These are phyloP conservation scores for Crypturellus undulatus DNA, from an alignment of 2,113 vertebrate species.

Conservation along the genomic window DNA sequence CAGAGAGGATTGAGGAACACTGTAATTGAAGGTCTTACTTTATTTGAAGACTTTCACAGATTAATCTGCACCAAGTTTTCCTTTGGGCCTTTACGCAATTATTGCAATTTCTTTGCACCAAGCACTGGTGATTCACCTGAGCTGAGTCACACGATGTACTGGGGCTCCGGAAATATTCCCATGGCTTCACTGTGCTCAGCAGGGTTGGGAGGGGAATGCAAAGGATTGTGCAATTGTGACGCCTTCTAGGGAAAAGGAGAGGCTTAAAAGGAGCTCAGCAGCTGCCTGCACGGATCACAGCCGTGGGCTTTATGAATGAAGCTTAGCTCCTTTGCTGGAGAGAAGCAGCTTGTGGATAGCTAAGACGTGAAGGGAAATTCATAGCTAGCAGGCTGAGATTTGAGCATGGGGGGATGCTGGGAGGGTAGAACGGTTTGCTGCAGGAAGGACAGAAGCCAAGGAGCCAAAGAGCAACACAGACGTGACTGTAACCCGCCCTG, in stretches of 20 bases:
- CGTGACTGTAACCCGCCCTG: neutral
- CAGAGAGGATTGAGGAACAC: neutral
- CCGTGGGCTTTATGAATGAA: neutral
- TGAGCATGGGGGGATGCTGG: neutral
- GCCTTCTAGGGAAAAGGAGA: slow-evolving; percentile 18
- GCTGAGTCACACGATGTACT: neutral
- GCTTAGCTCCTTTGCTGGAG: neutral
- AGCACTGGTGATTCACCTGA: slow-evolving; percentile 44
- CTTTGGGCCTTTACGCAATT: neutral
- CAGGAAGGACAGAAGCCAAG: neutral
- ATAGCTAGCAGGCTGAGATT: neutral
- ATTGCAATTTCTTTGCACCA: slow-evolving; percentile 33
- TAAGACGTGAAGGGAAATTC: neutral
- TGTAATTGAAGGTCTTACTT: neutral
- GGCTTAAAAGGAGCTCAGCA: slow-evolving; percentile 1
- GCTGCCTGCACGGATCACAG: neutral
- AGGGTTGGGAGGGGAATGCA: neutral
- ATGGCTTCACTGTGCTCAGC: neutral
- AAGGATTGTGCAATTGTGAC: slow-evolving; percentile 16
- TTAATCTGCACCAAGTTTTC: neutral
- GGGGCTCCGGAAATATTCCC: slow-evolving; percentile 35
- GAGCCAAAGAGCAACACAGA: neutral
- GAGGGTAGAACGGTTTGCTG: neutral
- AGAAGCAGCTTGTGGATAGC: neutral
- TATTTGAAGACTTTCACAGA: neutral